These are phyloP conservation scores for Tursiops truncatus DNA, from an alignment of 2,113 vertebrate species.

Conservation along the genomic window DNA sequence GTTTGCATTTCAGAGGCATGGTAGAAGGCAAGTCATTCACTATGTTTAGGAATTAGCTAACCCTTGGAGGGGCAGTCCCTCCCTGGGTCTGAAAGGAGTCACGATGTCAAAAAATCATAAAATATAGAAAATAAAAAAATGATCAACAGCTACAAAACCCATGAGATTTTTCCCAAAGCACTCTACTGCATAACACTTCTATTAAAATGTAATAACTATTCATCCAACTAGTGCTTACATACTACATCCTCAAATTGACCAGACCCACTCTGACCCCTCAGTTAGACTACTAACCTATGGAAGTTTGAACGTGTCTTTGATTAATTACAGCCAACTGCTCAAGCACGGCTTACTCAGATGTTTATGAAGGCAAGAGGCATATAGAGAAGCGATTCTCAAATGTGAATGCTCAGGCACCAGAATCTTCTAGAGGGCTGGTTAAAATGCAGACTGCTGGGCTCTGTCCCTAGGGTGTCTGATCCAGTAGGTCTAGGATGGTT, in stretches of 20 bases:
- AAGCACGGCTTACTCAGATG: neutral
- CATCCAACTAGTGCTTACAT: neutral
- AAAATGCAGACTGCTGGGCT: slow-evolving; percentile 7
- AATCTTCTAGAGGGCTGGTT: neutral
- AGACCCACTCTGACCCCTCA: neutral
- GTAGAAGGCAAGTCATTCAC: neutral
- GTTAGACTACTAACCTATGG: neutral
- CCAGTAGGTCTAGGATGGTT: neutral
- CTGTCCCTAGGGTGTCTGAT: neutral
- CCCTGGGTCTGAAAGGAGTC: neutral
- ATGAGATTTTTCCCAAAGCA: neutral
- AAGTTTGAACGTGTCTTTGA: neutral
- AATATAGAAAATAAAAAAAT: neutral
- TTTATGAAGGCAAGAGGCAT: neutral
- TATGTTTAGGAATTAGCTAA: neutral
- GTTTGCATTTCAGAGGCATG: slow-evolving; percentile 6
- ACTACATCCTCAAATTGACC: neutral
- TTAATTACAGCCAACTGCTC: neutral
- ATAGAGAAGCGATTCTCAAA: neutral
- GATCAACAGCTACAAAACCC: neutral
- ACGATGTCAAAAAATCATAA: slow-evolving; percentile 19
- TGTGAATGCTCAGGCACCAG: neutral
- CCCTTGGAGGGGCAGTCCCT: neutral
- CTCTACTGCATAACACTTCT: neutral
- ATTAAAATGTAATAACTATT: neutral